Evolutionary conservation across 2,113 vertebrate genomes (phyloP).

Genomic region (Chaetodon auriga): DNA sequence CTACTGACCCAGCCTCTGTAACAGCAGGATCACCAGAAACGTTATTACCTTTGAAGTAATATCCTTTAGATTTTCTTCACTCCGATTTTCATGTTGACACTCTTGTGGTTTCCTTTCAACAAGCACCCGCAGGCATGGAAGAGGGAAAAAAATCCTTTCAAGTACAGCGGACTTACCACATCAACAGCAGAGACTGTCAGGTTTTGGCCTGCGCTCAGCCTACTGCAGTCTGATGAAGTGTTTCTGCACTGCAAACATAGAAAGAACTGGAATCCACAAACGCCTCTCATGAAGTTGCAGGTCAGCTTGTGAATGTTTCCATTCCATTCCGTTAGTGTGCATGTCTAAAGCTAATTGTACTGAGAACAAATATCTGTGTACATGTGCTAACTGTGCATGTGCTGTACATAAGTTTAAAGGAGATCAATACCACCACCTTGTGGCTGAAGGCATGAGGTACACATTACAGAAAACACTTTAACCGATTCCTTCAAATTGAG

Average conservation of each 20-base stretch:
- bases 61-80: conserved; percentile 22
- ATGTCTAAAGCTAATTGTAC: neutral
- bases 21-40: neutral
- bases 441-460: conserved; percentile 34
- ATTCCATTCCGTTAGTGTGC: neutral
- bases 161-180: conserved; percentile 4
- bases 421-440: conserved; percentile 61
- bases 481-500: neutral
- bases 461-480: neutral
- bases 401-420: neutral
- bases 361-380: neutral
- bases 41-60: conserved; percentile 42
- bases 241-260: neutral
- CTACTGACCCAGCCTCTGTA: neutral
- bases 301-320: neutral
- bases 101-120: conserved; percentile 50
- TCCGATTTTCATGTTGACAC: conserved; percentile 43
- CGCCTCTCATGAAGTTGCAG: neutral
- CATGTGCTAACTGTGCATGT: neutral
- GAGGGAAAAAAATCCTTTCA: conserved; percentile 5
- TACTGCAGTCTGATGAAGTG: neutral
- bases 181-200: conserved; percentile 18
- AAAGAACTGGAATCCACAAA: neutral
- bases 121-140: conserved; percentile 33
- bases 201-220: neutral